Conservation (phyloP, 37 sponge, comb jelly and placozoan species). For the Haliclona indistincta region DNA sequence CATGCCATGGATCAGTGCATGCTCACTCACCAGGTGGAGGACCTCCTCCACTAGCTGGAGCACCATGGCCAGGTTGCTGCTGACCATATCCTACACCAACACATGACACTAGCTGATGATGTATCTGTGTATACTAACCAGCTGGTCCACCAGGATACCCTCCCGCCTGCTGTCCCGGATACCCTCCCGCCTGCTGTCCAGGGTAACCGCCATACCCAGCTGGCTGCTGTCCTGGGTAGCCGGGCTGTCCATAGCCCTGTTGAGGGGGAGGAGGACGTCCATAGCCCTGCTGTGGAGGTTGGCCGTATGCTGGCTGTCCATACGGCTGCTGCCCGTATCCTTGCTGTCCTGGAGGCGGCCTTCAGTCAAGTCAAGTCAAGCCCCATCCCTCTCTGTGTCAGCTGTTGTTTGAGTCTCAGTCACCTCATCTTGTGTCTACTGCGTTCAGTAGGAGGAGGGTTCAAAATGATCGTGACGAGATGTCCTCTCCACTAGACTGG, state of each 20-base stretch:
- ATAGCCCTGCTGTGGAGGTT: slow-evolving; percentile 41
- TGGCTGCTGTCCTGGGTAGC: slow-evolving; percentile 29
- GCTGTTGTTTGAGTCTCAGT: no score
- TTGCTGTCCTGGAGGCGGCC: no score
- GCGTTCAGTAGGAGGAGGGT: no score
- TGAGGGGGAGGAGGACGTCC: slow-evolving; percentile 37
- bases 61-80: neutral
- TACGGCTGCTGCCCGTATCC: slow-evolving; percentile 15
- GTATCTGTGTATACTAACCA: neutral
- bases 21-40: no score
- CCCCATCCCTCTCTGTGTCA: no score
- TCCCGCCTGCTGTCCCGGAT: slow-evolving; percentile 3
- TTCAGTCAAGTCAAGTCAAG: no score
- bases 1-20: no score
- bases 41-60: neutral
- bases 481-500: no score
- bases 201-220: slow-evolving; percentile 32
- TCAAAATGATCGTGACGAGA: no score
- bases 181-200: slow-evolving; percentile 43
- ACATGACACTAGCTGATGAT: neutral
- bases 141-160: slow-evolving; percentile 24
- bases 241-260: slow-evolving; percentile 2
- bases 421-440: no score
- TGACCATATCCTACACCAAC: slow-evolving; percentile 4
- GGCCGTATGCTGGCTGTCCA: slow-evolving; percentile 34